Evolutionary conservation across 2,113 vertebrate genomes (phyloP).

Genomic region (Aptenodytes forsteri): DNA sequence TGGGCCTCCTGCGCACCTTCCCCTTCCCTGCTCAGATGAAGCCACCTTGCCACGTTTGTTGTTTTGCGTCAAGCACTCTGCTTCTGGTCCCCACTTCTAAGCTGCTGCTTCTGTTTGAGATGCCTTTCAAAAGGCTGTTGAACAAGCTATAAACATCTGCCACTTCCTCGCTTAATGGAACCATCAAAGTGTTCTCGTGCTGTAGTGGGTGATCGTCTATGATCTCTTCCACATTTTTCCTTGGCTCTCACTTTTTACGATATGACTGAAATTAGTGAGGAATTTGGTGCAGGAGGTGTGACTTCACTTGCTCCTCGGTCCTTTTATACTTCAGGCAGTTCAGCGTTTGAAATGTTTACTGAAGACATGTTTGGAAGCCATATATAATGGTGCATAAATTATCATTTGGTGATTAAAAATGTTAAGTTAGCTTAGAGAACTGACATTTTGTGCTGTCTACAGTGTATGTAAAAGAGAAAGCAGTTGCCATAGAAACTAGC

Average conservation of each 20-base stretch:
- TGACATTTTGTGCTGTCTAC: constrained; percentile 44
- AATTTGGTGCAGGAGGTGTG: neutral
- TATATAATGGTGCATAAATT: neutral
- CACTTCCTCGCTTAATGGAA: neutral
- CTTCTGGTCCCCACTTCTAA: neutral
- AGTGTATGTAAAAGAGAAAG: constrained; percentile 44
- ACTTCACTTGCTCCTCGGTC: neutral
- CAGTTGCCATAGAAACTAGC: constrained; percentile 78
- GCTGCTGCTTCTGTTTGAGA: neutral
- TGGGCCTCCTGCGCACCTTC: neutral
- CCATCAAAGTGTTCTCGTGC: neutral
- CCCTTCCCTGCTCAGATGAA: neutral
- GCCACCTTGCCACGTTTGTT: accelerated
- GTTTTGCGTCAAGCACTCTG: neutral
- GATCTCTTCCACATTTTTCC: neutral
- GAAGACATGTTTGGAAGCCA: neutral
- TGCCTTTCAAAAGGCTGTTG: neutral
- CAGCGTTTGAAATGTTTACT: neutral
- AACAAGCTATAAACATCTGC: neutral
- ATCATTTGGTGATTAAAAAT: constrained; percentile 39
- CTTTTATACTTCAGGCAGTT: neutral
- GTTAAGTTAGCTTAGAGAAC: neutral
- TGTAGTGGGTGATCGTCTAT: neutral
- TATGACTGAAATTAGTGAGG: neutral
- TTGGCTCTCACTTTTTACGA: neutral